A percentile compares a stretch with the other conserved stretches of the same genome.
Evolutionary conservation across 1,140 invertebrate genomes (phyloP).

Genomic region (Epicauta chinensis): DNA sequence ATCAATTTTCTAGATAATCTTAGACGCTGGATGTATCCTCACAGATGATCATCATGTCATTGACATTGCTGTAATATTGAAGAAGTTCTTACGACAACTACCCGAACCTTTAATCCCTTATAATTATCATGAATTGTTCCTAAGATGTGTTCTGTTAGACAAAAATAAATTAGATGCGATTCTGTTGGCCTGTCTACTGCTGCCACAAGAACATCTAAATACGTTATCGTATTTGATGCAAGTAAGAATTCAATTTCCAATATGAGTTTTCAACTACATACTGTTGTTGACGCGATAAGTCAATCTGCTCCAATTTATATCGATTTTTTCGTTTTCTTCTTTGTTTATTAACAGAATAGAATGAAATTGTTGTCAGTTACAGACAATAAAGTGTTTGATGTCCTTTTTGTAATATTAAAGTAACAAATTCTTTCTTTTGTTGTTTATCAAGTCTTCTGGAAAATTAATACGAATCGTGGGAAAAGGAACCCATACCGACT

Average conservation of each 20-base stretch:
- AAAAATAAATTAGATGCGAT: slow-evolving; percentile 48
- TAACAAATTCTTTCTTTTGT: too few species aligned
- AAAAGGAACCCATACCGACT: too few species aligned
- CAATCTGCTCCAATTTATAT: too few species aligned
- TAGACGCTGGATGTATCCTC: slow-evolving; percentile 60
- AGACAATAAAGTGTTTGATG: too few species aligned
- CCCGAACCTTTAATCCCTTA: slow-evolving; percentile 75
- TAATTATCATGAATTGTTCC: slow-evolving; percentile 64
- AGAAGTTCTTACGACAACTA: slow-evolving; percentile 72
- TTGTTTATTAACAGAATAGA: too few species aligned
- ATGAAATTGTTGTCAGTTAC: too few species aligned
- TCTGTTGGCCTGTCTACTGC: slow-evolving; percentile 55
- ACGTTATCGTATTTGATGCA: slow-evolving; percentile 64
- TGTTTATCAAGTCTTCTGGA: too few species aligned
- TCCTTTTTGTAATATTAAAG: too few species aligned
- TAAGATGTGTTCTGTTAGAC: slow-evolving; percentile 56
- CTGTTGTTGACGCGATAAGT: too few species aligned
- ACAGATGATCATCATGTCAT: slow-evolving; percentile 63
- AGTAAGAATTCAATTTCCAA: slow-evolving; percentile 31
- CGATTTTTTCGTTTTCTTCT: too few species aligned
- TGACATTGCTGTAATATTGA: slow-evolving; percentile 76
- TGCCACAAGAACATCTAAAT: slow-evolving; percentile 57
- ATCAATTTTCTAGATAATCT: slow-evolving; percentile 38
- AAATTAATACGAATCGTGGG: too few species aligned
- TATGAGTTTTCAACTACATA: too few species aligned